Evolutionary conservation across 2,797 vertebrate genomes (phyloP).

Genomic region (Huso huso): DNA sequence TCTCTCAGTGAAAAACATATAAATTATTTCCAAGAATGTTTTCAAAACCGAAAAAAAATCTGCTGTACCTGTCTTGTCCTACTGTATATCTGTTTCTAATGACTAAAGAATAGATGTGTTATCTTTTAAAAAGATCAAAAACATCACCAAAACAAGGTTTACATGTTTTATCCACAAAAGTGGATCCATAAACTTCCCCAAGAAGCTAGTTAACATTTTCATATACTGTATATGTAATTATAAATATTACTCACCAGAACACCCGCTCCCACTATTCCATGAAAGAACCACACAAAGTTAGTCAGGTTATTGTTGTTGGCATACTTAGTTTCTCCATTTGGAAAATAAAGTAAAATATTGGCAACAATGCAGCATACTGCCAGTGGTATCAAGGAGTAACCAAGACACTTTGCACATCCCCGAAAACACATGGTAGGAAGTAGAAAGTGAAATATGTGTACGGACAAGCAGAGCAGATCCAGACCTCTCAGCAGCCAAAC

Average conservation of each 20-base stretch:
- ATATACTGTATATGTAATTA: too few species aligned
- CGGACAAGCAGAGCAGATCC: neutral
- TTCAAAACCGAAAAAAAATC: too few species aligned
- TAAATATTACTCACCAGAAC: constrained; percentile 69
- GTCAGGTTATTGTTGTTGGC: constrained; percentile 55
- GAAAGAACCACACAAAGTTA: constrained; percentile 70
- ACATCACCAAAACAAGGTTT: constrained; percentile 33
- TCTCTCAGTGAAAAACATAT: too few species aligned
- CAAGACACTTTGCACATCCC: constrained; percentile 62
- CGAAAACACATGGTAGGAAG: constrained; percentile 68
- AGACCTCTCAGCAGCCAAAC: too few species aligned
- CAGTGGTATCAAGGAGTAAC: constrained; percentile 66
- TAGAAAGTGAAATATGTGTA: constrained; percentile 13
- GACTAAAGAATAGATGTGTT: too few species aligned
- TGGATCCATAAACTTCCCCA: neutral
- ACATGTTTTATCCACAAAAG: constrained; percentile 35
- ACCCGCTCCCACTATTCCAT: constrained; percentile 81
- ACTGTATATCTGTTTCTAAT: too few species aligned
- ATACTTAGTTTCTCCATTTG: constrained; percentile 65
- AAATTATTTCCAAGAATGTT: too few species aligned
- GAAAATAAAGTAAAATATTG: constrained; percentile 82
- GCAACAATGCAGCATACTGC: constrained; percentile 71
- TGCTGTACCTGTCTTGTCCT: too few species aligned
- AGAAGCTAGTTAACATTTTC: too few species aligned
- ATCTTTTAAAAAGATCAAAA: constrained; percentile 17